Evolutionary conservation across 1,140 invertebrate genomes (phyloP), one percentile per base, ranked within the genome.

Genomic region (Mizuhopecten yessoensis): DNA sequence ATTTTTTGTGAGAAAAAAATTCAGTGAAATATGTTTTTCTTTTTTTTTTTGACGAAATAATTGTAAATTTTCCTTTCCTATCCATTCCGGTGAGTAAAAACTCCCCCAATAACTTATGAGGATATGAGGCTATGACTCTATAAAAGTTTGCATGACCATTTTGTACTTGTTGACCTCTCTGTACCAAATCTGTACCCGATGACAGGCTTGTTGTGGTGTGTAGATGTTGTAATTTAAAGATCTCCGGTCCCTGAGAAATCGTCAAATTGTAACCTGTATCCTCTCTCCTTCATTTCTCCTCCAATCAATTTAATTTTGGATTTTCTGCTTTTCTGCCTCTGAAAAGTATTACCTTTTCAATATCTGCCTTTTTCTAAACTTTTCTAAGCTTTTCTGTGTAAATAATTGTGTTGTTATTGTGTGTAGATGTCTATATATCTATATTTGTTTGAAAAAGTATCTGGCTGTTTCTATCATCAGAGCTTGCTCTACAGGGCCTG

Each of bases 141-240:
- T n/a, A n/a, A n/a, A 75, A 75, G 29, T 75, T n/a, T 75, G 57
- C 57, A 75, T 75, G 57, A 75, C 57, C 57, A 29, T 75, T 75
- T 17, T 75, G 57, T n/a, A 75, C 57, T 75, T 13, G 9, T 75
- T 75, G 0, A 75, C 57, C 57, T 75, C 17, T 5, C 36, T 39
- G 36, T 75, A 75, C 57, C 29, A n/a, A 75, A 11, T 57, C 23
- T 39, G 36, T 39, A 39, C 57, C 3, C 29, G 0, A 3, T 29
- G 23, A 75, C n/a, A 75, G 13, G 36, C n/a, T n/a, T 75, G 57
- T 75, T 75, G 57, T 75, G 57, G 23, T 75, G 57, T 75, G 57
- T 75, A 75, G 57, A n/a, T 75, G 57, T 75, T 75, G 57, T 75
- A 75, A 3, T 75, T 11, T 3, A 5, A 2, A 75, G 2, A 17